Evolutionary conservation across 2,797 vertebrate species (phyloP), one percentile per base, ranked within the genome.

Genomic region (Pagetopsis macropterus): DNA sequence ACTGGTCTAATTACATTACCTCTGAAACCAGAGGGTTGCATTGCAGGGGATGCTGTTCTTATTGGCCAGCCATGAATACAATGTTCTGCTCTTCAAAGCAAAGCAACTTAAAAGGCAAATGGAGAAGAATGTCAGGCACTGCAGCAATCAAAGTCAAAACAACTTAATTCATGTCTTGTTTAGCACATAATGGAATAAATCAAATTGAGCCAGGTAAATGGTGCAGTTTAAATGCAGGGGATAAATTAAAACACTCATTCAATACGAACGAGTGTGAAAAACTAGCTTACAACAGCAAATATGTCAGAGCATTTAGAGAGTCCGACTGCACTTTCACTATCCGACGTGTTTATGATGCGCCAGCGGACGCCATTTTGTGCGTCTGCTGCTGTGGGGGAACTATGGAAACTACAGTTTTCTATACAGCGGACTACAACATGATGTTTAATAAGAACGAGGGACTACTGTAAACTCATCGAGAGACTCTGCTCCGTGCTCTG

Each of bases 1-100:
- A 69, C 65, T 61, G 67, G 23, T 73, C 58, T 71, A 51, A 76
- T 48, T 71, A 67, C 57, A 79, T 79, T 80, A 60, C 60, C 46
- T 56, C 60, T 45, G 64, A 72, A 60, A 74, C 52, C 51, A 40
- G 15, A 68, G 9, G 63, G 55, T 27, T 33, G 60, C 55, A 37
- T 50, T 59, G 52, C 63, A 62, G 27, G n/a, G 14, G 52, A 65
- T 31, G 48, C 56, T 40, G 79, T 76, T 70, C 49, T 57, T 59
- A 58, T 70, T 69, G 72, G 83, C 48, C 55, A 45, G 12, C 41
- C 14, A 41, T 66, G 49, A 81, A 65, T 71, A 66, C 46, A 45
- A 72, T 70, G 45, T 65, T 51, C 15, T 76, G 50, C 45, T 43
- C 55, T 23, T 74, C 58, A 77, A 70, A 55, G 33, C 16, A 21